A percentile compares a stretch with the other conserved stretches of the same genome.
Evolutionary conservation across 2,113 vertebrate species (phyloP).

Genomic region (Anarrhichthys ocellatus): DNA sequence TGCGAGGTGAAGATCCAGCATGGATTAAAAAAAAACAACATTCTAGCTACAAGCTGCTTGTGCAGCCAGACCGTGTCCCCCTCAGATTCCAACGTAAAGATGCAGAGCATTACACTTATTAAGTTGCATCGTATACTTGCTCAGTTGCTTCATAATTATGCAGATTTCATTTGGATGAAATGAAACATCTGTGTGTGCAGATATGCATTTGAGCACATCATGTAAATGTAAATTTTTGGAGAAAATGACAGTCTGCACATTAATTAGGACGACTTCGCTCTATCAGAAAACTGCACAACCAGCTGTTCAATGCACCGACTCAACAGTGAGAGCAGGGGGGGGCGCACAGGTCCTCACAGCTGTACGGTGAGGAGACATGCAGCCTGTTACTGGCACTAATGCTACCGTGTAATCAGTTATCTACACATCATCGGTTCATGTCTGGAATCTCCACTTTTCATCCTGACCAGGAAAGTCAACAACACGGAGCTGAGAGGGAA

Average conservation of each 20-base stretch:
- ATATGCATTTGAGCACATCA: background rate
- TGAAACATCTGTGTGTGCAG: background rate
- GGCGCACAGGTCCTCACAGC: no score
- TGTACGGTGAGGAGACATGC: background rate
- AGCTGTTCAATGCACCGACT: background rate
- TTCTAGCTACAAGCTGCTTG: background rate
- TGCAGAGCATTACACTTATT: background rate
- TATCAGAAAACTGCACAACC: background rate
- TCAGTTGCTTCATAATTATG: background rate
- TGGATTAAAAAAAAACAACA: background rate
- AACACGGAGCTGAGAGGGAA: conserved; percentile 22
- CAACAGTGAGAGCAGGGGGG: background rate
- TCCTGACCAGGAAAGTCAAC: conserved; percentile 1
- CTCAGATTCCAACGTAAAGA: background rate
- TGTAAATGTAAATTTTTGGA: background rate
- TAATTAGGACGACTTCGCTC: background rate
- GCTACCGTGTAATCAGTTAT: background rate
- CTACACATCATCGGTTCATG: background rate
- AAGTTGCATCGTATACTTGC: background rate
- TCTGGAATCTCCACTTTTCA: conserved; percentile 7
- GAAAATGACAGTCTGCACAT: background rate
- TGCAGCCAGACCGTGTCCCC: background rate
- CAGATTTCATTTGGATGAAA: background rate
- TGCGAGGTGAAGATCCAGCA: background rate
- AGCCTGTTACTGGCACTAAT: background rate